Evolutionary conservation across 2,888 invertebrate species (phyloP).

Genomic region (Lampropteryx suffumata): DNA sequence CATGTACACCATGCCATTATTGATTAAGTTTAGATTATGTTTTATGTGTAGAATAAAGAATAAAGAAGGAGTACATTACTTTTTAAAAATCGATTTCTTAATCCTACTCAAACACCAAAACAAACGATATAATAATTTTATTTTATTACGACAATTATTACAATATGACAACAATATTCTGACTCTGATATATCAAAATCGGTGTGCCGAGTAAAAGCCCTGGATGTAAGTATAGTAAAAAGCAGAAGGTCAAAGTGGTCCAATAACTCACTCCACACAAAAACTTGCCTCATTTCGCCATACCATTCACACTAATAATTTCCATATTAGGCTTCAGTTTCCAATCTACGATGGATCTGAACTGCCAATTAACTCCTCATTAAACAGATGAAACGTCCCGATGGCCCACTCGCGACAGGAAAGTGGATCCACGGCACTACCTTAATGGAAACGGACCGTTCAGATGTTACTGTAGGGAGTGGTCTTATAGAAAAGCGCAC

Average conservation of each 20-base stretch:
- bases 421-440: conserved; percentile 17
- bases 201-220: too few species aligned
- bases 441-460: conserved; percentile 16
- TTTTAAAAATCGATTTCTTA: too few species aligned
- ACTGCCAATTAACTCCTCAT: conserved; percentile 25
- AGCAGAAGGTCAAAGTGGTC: neutral
- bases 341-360: conserved; percentile 16
- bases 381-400: conserved; percentile 17
- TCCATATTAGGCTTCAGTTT: conserved; percentile 17
- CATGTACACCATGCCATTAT: too few species aligned
- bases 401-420: conserved; percentile 12
- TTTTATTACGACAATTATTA: too few species aligned
- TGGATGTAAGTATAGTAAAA: too few species aligned
- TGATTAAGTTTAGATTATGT: too few species aligned
- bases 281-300: conserved; percentile 13
- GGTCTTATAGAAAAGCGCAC: neutral
- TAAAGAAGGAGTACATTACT: too few species aligned
- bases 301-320: conserved; percentile 22
- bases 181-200: too few species aligned
- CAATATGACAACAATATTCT: too few species aligned
- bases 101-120: too few species aligned
- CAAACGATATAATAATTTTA: too few species aligned
- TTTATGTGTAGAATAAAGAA: too few species aligned
- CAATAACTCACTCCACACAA: conserved; percentile 13
- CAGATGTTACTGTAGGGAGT: neutral